Conservation (phyloP, 92 coral and sea anemone genomes). For the Scolanthus callimorphus region DNA sequence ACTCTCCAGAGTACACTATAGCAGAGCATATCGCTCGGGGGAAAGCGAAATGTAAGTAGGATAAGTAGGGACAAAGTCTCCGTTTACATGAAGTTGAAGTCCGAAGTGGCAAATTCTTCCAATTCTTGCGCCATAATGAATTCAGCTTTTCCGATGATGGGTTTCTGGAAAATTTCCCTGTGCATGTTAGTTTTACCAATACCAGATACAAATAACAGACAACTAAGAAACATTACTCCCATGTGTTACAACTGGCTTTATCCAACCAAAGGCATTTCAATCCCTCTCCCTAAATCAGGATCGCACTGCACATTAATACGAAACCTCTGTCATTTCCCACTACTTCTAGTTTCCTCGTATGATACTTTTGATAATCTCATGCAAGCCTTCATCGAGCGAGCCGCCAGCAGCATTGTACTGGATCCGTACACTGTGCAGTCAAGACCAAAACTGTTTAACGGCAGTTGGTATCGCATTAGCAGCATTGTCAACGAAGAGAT, state of each 20-base stretch:
- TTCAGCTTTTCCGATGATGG: no score
- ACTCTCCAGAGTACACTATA: slow-evolving; percentile 25
- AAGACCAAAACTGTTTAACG: slow-evolving; percentile 42
- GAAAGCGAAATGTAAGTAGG: slow-evolving; percentile 5
- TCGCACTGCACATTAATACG: no score
- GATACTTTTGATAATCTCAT: slow-evolving; percentile 20
- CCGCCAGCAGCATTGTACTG: slow-evolving; percentile 23
- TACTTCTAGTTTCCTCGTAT: slow-evolving; percentile 17
- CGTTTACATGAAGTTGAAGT: background rate
- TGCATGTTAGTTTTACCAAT: no score
- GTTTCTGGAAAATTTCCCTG: no score
- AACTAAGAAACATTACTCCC: no score
- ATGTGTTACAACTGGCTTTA: no score
- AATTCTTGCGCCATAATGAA: no score
- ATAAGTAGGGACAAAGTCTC: background rate
- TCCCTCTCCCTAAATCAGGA: no score
- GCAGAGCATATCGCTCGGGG: slow-evolving; percentile 17
- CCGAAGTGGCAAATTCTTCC: no score
- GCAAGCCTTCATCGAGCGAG: slow-evolving; percentile 11
- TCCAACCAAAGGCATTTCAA: no score
- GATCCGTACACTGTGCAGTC: slow-evolving; percentile 42
- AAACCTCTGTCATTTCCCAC: background rate
- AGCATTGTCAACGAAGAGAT: slow-evolving; percentile 25
- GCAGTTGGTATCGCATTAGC: slow-evolving; percentile 41
- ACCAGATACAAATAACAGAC: no score